phyloP scores from a whole-genome alignment of 1,140 invertebrate genomes.

The Anoplolepis gracilipes region DNA sequence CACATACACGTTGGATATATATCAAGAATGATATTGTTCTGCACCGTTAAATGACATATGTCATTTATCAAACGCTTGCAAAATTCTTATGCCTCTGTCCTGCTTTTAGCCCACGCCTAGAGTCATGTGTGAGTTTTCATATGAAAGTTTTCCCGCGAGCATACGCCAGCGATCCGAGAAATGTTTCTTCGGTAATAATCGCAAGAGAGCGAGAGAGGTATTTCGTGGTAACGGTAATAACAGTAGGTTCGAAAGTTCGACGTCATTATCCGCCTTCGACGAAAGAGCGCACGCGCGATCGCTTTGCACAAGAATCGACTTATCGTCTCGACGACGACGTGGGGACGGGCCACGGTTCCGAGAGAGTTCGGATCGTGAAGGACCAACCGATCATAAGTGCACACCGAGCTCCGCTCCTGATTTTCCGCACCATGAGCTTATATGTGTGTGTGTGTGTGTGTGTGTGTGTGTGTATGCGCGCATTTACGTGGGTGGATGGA shows the following conservation, averaged over 20 bases:
- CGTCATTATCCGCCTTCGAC: slow-evolving; percentile 63
- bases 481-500: slow-evolving; percentile 25
- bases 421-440: slow-evolving; percentile 38
- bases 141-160: slow-evolving; percentile 29
- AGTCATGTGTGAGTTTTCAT: background rate
- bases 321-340: slow-evolving; percentile 31
- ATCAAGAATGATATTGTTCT: background rate
- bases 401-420: slow-evolving; percentile 41
- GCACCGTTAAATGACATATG: background rate
- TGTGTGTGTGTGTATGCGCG: background rate
- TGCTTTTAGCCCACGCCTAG: background rate
- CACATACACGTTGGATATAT: background rate
- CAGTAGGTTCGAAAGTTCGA: slow-evolving; percentile 69
- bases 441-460: background rate
- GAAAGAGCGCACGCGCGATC: slow-evolving; percentile 63
- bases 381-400: slow-evolving; percentile 56
- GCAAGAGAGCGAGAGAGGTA: slow-evolving; percentile 56
- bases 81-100: background rate
- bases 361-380: slow-evolving; percentile 30
- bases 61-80: background rate
- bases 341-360: background rate
- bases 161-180: slow-evolving; percentile 40
- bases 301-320: slow-evolving; percentile 62
- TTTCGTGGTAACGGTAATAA: slow-evolving; percentile 61
- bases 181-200: slow-evolving; percentile 66